Conservation (phyloP, 2,797 vertebrate genomes). For the Parambassis ranga region DNA sequence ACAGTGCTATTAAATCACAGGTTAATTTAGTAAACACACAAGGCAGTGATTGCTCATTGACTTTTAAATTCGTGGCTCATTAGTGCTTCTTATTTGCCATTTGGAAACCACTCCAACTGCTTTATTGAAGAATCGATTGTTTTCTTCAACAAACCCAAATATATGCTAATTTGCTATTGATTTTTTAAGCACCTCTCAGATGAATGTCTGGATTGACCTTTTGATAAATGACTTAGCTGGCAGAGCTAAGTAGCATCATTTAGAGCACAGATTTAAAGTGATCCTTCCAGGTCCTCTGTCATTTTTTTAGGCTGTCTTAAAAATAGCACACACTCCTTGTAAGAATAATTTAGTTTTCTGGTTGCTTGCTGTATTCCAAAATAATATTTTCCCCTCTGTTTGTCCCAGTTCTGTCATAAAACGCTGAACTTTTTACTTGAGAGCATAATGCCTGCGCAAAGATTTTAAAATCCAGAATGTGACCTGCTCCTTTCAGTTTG, state of each 20-base stretch:
- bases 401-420: conserved; percentile 57
- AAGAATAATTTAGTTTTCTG: conserved; percentile 9
- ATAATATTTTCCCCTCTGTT: conserved; percentile 15
- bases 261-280: conserved; percentile 5
- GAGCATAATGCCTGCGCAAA: conserved; percentile 18
- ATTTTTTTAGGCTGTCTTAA: background rate
- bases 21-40: conserved; percentile 11
- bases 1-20: background rate
- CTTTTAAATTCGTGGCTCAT: conserved; percentile 50
- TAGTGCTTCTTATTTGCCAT: conserved; percentile 35
- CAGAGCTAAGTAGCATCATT: conserved; percentile 25
- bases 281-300: background rate
- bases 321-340: background rate
- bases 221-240: conserved; percentile 22
- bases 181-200: conserved; percentile 29
- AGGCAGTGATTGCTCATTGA: conserved; percentile 28
- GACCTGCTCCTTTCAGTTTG: conserved; percentile 31
- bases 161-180: conserved; percentile 52
- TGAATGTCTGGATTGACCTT: conserved; percentile 44
- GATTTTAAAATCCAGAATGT: conserved; percentile 24
- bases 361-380: conserved; percentile 1
- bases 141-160: conserved; percentile 29
- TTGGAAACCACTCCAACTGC: conserved; percentile 25
- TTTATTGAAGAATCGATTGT: conserved; percentile 35
- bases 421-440: conserved; percentile 36